Base-by-base conservation (phyloP, 2,888 invertebrate species). In the Exephanes ischioxanthus region DNA sequence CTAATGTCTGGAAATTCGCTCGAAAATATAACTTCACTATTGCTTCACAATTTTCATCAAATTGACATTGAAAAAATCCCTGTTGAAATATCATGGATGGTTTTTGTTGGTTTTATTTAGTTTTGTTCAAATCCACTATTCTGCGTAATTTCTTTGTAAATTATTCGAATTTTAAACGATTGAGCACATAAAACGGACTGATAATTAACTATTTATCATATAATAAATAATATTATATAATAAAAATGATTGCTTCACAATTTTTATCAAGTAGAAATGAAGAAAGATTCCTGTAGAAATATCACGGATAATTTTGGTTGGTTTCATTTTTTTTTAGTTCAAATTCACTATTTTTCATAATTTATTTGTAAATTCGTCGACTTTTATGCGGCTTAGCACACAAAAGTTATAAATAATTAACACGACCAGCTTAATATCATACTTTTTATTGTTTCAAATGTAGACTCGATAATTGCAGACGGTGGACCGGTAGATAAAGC, bases 401-500 rank as follows among this genome's bases (percentile, higher is more conserved):
- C 9, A 41, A 9, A 9, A 41, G 9, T 41, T 7, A 9, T 41
- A 41, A 41, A 41, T 2, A 41, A 41, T 41, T 37, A 19, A 48
- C 5, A 16, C 16, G 45, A 48, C 16, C 45, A 30, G 30, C 19
- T 19, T 9, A 6, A 45, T 58, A 41, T 16, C n/a, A 7, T 33
- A 30, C 45, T 67, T 55, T 26, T 63, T 55, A 22, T 80, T 75
- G 30, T 14, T 72, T 16, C 63, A 30, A 16, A 30, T 58, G 30
- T 68, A 84, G 67, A 55, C 68, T 81, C 63, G 58, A 77, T 84
- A 70, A 83, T 89, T 87, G 61, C 81, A 89, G 92, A 92, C 58
- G 91, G 93, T 83, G 90, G 92, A 53, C 94, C 95, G 19, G 95
- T 96, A 85, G 97, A 97, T 93, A 96, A 97, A 94, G 95, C 96